These are phyloP conservation scores for Merodon equestris DNA, from an alignment of 2,888 invertebrate genomes.

Conservation along the genomic window DNA sequence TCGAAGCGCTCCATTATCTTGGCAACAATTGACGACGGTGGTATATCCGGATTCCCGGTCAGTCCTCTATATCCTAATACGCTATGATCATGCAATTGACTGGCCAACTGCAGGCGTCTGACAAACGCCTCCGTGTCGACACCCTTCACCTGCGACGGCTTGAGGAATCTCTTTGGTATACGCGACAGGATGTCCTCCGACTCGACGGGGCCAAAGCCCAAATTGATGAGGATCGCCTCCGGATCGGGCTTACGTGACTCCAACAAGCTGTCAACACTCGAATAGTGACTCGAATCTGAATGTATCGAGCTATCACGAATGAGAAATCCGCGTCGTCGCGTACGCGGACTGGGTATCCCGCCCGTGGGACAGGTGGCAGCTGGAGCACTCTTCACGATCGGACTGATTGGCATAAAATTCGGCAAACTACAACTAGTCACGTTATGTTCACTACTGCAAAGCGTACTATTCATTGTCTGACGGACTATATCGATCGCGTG, in stretches of 20 bases:
- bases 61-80: conserved; percentile 88
- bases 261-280: conserved; percentile 89
- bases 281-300: conserved; percentile 83
- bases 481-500: conserved; percentile 54
- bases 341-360: conserved; percentile 56
- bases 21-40: conserved; percentile 89
- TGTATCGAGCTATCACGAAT: conserved; percentile 77
- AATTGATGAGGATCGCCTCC: conserved; percentile 89
- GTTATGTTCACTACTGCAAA: conserved; percentile 52
- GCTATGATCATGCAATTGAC: conserved; percentile 86
- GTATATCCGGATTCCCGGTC: conserved; percentile 88
- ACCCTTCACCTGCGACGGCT: conserved; percentile 88
- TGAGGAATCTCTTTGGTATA: conserved; percentile 89
- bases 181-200: conserved; percentile 85
- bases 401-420: conserved; percentile 65
- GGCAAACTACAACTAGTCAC: conserved; percentile 62
- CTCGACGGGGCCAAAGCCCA: conserved; percentile 88
- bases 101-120: conserved; percentile 86
- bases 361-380: neutral
- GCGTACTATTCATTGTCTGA: conserved; percentile 57
- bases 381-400: conserved; percentile 52
- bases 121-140: conserved; percentile 88
- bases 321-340: conserved; percentile 70
- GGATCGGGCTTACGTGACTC: conserved; percentile 93
- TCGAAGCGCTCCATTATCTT: conserved; percentile 87